Evolutionary conservation across 2,888 invertebrate genomes (phyloP), one percentile per base, ranked within the genome.

Genomic region (Nudaria mundana): DNA sequence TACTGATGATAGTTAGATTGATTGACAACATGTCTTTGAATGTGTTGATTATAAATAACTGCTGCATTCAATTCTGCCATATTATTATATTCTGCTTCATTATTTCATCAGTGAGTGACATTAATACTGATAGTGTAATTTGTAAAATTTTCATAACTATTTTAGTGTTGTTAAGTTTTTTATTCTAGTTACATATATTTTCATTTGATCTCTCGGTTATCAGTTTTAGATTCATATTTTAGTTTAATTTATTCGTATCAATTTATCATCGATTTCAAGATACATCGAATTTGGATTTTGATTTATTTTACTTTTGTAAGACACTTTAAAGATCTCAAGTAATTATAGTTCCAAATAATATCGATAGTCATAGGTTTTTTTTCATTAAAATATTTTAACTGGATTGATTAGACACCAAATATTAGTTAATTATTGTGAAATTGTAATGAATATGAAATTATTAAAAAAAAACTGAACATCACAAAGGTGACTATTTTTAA

Each of bases 131-230:
- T 44, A 46, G 30, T 36, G 30, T 37, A 34, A 37, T 28, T 30
- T 10, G 24, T 34, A 16, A 30, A 49, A 41, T 46, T 45, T 49
- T 46, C 56, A 60, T 49, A 58, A 38, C 53, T 57, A 58, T 53
- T 56, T 67, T 73, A 72, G 74, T 60, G 48, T 73, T 84, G 86
- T 87, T 88, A 86, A 81, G 85, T 88, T 86, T 77, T 14, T 56
- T 71, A 66, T 58, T 74, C 80, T 66, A 79, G 71, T 75, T 67
- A 79, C 70, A 76, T 66, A 79, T 69, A 76, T 74, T 82, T 69
- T 85, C 79, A 81, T 79, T 81, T 86, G 87, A 87, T 87, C 87
- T 87, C 87, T 66, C 77, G 77, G 83, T 84, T 84, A 72, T 77
- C 69, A 71, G 73, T 81, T 80, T 76, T 75, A 75, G 61, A 73